Evolutionary conservation across 2,888 invertebrate species (phyloP).

Genomic region (Callyntrura sp.): DNA sequence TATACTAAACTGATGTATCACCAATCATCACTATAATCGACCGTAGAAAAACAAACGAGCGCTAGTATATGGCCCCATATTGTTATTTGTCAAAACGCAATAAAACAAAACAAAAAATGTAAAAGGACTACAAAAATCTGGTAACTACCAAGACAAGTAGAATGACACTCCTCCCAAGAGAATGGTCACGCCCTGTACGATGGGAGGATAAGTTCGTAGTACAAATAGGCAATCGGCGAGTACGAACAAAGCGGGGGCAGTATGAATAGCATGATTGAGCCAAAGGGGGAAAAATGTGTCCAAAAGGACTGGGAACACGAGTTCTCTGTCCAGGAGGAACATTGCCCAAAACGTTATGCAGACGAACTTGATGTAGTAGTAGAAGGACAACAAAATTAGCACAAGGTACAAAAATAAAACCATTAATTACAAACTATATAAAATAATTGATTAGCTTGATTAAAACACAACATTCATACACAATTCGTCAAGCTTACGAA

Average conservation of each 20-base stretch:
- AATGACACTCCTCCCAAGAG: conserved; percentile 73
- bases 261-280: conserved; percentile 97
- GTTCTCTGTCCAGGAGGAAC: conserved; percentile 94
- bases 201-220: conserved; percentile 74
- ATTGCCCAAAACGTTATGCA: conserved; percentile 95
- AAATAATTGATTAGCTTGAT: too few species aligned
- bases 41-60: too few species aligned
- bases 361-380: conserved; percentile 89
- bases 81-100: too few species aligned
- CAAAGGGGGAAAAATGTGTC: conserved; percentile 95
- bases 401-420: too few species aligned
- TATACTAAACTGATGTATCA: too few species aligned
- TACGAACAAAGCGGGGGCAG: conserved; percentile 85
- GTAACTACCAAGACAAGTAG: conserved; percentile 82
- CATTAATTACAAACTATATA: too few species aligned
- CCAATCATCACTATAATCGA: too few species aligned
- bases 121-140: too few species aligned
- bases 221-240: conserved; percentile 76
- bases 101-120: too few species aligned
- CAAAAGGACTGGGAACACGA: conserved; percentile 93
- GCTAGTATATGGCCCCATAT: too few species aligned
- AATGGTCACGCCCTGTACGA: conserved; percentile 69
- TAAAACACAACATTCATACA: too few species aligned
- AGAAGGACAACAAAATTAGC: conserved; percentile 63
- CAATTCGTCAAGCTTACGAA: too few species aligned